Evolutionary conservation across 1,140 invertebrate genomes (phyloP).

Genomic region (Uloborus diversus): DNA sequence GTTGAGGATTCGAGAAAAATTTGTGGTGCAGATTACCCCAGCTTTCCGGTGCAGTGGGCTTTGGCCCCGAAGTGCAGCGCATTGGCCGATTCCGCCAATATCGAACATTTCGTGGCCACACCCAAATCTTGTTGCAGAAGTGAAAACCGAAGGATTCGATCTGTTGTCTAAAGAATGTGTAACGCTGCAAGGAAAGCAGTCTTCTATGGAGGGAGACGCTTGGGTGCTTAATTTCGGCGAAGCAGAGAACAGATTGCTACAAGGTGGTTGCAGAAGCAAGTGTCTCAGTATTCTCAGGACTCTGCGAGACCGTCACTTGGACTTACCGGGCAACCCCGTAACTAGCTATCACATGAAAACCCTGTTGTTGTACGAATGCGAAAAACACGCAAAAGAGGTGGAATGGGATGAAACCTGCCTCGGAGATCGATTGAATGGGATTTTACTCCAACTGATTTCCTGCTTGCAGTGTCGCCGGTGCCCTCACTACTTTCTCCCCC

Average conservation of each 20-base stretch:
- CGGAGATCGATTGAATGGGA: conserved; percentile 94
- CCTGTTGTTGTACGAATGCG: conserved; percentile 93
- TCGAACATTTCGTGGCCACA: conserved; percentile 93
- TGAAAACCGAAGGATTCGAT: conserved; percentile 97
- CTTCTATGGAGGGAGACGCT: conserved; percentile 96
- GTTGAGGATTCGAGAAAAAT: conserved; percentile 84
- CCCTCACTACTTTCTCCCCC: conserved; percentile 93
- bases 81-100: conserved; percentile 94
- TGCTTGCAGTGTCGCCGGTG: conserved; percentile 95
- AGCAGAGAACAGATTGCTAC: conserved; percentile 89
- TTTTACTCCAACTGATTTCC: conserved; percentile 93
- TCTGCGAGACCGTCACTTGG: conserved; percentile 89
- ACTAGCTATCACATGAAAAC: conserved; percentile 95
- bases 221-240: conserved; percentile 95
- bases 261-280: conserved; percentile 86
- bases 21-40: conserved; percentile 86
- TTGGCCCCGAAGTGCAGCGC: conserved; percentile 92
- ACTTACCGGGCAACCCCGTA: conserved; percentile 91
- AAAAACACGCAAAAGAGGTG: conserved; percentile 92
- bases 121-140: conserved; percentile 92
- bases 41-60: conserved; percentile 93
- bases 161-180: conserved; percentile 90
- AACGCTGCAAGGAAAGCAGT: conserved; percentile 82
- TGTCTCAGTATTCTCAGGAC: conserved; percentile 94
- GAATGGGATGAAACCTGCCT: conserved; percentile 96